Conservation (phyloP, 2,888 invertebrate genomes). For the Nomada hirtipes region DNA sequence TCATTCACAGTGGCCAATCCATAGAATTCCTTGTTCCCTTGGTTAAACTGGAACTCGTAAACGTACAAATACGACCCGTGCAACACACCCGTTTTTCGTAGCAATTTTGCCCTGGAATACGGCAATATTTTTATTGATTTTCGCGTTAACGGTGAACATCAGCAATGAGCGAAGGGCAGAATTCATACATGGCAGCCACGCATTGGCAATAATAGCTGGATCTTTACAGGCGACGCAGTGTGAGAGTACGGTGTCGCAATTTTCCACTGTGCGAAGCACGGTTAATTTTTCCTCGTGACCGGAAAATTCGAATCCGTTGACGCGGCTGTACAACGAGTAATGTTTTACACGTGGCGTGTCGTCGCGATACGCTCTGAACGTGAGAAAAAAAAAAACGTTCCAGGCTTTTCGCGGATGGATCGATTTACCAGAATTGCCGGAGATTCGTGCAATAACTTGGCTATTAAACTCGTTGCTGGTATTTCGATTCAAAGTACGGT, state of each 20-base stretch:
- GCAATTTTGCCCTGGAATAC: constrained; percentile 33
- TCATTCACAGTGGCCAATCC: background rate
- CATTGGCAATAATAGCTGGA: constrained; percentile 28
- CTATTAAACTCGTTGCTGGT: background rate
- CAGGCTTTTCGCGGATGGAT: background rate
- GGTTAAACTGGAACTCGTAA: constrained; percentile 8
- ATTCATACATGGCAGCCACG: background rate
- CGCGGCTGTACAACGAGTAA: background rate
- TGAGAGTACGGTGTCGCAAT: constrained; percentile 21
- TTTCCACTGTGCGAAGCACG: constrained; percentile 11
- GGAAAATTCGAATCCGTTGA: constrained; percentile 19
- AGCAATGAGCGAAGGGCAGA: background rate
- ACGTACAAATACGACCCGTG: background rate
- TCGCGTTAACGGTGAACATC: constrained; percentile 9
- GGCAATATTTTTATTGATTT: constrained; percentile 42
- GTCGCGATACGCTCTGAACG: background rate
- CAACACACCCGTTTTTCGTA: constrained; percentile 20
- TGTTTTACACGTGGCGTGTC: background rate
- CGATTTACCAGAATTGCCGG: background rate
- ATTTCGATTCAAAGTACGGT: background rate
- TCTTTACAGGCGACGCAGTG: constrained; percentile 23
- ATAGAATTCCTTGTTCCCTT: background rate
- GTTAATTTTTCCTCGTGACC: constrained; percentile 26
- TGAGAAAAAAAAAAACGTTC: no score
- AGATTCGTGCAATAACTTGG: background rate